Percentiles rank a stretch among this genome's conserved stretches.
These are phyloP conservation scores for Piprites chloris DNA, from an alignment of 2,113 vertebrate species.

Conservation along the genomic window DNA sequence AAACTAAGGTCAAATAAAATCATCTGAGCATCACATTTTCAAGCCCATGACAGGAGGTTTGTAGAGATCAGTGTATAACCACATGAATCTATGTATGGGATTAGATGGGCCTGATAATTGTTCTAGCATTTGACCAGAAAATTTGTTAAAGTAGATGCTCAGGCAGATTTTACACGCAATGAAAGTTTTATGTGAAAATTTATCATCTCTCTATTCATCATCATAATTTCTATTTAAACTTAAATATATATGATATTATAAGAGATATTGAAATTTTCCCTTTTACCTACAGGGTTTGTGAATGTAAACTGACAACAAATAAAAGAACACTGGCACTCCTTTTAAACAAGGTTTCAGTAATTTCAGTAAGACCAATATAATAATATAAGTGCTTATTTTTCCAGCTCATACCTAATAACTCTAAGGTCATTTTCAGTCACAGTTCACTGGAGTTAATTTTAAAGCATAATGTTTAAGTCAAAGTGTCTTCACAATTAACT, in stretches of 20 bases:
- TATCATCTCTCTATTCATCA: no score
- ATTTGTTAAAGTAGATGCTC: background rate
- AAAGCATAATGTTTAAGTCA: constrained; percentile 60
- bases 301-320: background rate
- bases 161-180: background rate
- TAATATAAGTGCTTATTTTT: constrained; percentile 62
- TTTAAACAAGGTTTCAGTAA: constrained; percentile 49
- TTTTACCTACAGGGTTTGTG: background rate
- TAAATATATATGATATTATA: background rate
- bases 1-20: constrained; percentile 21
- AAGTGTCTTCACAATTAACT: constrained; percentile 66
- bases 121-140: background rate
- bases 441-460: constrained; percentile 62
- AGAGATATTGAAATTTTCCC: background rate
- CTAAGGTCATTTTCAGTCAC: constrained; percentile 50
- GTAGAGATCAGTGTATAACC: background rate
- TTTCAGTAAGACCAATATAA: constrained; percentile 27
- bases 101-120: background rate
- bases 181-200: background rate
- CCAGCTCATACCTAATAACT: constrained; percentile 62
- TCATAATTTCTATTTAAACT: background rate
- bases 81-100: background rate
- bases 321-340: background rate
- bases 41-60: background rate
- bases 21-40: constrained; percentile 1